phyloP scores from a whole-genome alignment of 2,113 vertebrate genomes.

The Ellobius talpinus region DNA sequence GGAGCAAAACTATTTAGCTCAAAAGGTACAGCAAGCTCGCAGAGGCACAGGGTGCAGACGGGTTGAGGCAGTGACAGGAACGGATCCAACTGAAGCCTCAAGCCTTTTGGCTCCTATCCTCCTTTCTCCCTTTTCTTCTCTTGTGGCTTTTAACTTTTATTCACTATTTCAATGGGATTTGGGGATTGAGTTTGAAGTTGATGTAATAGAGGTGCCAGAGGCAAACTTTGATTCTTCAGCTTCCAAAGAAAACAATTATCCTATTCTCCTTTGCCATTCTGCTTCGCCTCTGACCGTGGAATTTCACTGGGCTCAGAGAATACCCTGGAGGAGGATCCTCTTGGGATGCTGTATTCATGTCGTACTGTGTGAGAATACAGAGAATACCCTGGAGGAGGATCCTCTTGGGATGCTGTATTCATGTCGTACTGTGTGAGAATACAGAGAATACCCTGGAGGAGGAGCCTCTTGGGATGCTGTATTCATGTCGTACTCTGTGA shows the following conservation, averaged over 20 bases:
- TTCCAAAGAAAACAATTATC: slow-evolving; percentile 71
- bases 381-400: too few relatives aligned
- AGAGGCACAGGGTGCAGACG: slow-evolving; percentile 8
- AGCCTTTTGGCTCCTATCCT: slow-evolving; percentile 56
- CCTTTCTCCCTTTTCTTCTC: background rate
- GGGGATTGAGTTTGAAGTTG: slow-evolving; percentile 49
- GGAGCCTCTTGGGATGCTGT: too few relatives aligned
- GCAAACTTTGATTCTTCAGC: slow-evolving; percentile 49
- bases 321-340: background rate
- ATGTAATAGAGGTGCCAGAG: slow-evolving; percentile 51
- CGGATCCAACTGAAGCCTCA: slow-evolving; percentile 45
- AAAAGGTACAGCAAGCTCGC: slow-evolving; percentile 4
- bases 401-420: too few relatives aligned
- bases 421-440: too few relatives aligned
- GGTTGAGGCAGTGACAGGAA: background rate
- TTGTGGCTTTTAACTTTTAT: slow-evolving; percentile 22
- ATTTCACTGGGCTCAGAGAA: slow-evolving; percentile 28
- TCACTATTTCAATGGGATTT: slow-evolving; percentile 65
- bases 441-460: too few relatives aligned
- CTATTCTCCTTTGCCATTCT: slow-evolving; percentile 44
- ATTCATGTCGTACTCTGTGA: too few relatives aligned
- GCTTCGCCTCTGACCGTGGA: background rate
- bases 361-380: too few relatives aligned
- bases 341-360: background rate
- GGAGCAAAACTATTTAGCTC: background rate